phyloP scores from a whole-genome alignment of 2,888 invertebrate species.

The Minunthozetes semirufus region DNA sequence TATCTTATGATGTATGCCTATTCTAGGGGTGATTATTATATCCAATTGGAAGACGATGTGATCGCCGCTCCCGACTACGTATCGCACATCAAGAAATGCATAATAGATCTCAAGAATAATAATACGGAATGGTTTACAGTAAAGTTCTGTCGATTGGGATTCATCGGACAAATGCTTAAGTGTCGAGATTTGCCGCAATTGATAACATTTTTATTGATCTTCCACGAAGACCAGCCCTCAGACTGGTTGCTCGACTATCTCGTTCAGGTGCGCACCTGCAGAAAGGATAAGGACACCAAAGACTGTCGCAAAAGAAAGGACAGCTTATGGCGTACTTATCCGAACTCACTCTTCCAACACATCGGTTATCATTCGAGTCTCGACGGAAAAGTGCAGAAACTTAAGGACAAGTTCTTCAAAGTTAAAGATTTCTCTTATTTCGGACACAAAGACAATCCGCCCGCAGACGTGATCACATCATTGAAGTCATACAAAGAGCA shows the following conservation, averaged over 20 bases:
- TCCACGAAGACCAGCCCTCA: slow-evolving; percentile 89
- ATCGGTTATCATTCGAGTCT: slow-evolving; percentile 89
- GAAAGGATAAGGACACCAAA: slow-evolving; percentile 60
- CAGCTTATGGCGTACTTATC: slow-evolving; percentile 73
- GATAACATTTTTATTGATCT: slow-evolving; percentile 86
- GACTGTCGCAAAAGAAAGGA: slow-evolving; percentile 70
- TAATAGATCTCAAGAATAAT: slow-evolving; percentile 12
- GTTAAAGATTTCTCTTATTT: not conserved
- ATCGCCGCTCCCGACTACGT: slow-evolving; percentile 10
- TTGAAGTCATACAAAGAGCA: slow-evolving; percentile 76
- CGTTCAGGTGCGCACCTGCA: slow-evolving; percentile 78
- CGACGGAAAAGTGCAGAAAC: slow-evolving; percentile 89
- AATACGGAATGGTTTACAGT: slow-evolving; percentile 23
- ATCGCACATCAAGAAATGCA: not conserved
- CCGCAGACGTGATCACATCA: slow-evolving; percentile 61
- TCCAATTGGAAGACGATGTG: slow-evolving; percentile 48
- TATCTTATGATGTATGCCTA: slow-evolving; percentile 90
- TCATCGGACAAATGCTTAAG: slow-evolving; percentile 63
- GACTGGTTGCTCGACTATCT: slow-evolving; percentile 92
- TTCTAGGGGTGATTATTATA: slow-evolving; percentile 75
- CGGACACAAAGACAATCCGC: slow-evolving; percentile 53
- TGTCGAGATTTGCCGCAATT: slow-evolving; percentile 76
- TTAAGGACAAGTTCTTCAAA: slow-evolving; percentile 59
- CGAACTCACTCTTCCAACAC: slow-evolving; percentile 88
- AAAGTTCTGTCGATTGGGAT: slow-evolving; percentile 13